Evolutionary conservation across 64 coral and sea anemone genomes (phyloP), one percentile per base, ranked within the genome.

Genomic region (Stichodactyla mertensii): DNA sequence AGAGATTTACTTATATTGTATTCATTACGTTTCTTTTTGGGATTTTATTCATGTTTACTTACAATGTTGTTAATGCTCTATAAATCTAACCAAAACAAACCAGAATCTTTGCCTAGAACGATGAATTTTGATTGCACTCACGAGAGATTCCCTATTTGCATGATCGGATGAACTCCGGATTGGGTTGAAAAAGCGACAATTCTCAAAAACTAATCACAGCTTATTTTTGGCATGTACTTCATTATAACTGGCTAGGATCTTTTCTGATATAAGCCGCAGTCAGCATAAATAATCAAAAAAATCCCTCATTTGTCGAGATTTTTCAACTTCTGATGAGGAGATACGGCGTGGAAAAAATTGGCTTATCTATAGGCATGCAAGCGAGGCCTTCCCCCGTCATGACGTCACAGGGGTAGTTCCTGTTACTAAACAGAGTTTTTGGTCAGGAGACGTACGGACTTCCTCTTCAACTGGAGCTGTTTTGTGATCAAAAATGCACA

Each of bases 401-500:
- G 78, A 81, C 78, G 78, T 81, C 78, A 81, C 78, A 81, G 51
- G 78, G 78, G 78, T 81, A 55, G 36, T 81, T 81, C 78, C 78
- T 81, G 78, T 81, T 16, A 81, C 78, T 20, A 81, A 80, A 45
- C 28, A 52, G 3, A 52, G 51, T 19, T 28, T 53, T 54, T 22
- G 10, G 51, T 81, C 52, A 55, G 51, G 4, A 14, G 16, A 54
- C 14, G 6, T 12, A 81, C 78, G 52, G 78, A 81, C 51, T 52
- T 81, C 69, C 69, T 81, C 78, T 55, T 81, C 45, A 53, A 18
- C 36, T 74, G 22, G 69, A 19, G 6, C 87, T 64, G 8, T 74
- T 24, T 67, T 70, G 7, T 74, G 60, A 55, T 87, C 57, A 87
- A 92, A 87, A 60, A 92, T 91, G 78, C 36, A 52, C 85, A 51